phyloP scores from a whole-genome alignment of 2,797 vertebrate species.

The Austrolebias charrua region DNA sequence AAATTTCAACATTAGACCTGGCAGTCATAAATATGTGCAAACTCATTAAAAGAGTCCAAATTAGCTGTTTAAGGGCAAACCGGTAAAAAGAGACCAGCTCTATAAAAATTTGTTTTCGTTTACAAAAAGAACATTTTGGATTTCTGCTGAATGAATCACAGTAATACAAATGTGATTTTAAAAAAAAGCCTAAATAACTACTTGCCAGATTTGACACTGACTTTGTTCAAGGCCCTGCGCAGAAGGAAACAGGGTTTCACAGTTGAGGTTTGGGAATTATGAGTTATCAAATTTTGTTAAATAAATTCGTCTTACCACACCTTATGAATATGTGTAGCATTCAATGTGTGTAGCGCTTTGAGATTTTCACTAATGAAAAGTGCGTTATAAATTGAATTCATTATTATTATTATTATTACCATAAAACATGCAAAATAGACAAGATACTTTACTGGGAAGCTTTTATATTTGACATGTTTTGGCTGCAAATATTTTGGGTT shows the following conservation, averaged over 20 bases:
- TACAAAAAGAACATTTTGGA: conserved; percentile 14
- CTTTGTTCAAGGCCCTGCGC: conserved; percentile 46
- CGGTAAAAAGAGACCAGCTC: background rate
- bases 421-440: background rate
- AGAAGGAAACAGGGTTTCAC: conserved; percentile 54
- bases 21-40: background rate
- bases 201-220: conserved; percentile 33
- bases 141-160: conserved; percentile 16
- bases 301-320: conserved; percentile 10
- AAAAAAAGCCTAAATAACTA: conserved; percentile 37
- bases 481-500: conserved; percentile 18
- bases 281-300: conserved; percentile 26
- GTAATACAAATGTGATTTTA: conserved; percentile 36
- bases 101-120: conserved; percentile 1
- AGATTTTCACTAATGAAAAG: no score
- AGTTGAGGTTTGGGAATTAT: conserved; percentile 47
- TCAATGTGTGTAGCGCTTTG: background rate
- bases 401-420: no score
- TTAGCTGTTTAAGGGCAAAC: background rate
- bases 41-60: conserved; percentile 18
- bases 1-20: background rate
- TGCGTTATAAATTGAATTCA: no score
- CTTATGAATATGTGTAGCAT: no score
- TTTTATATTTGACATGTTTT: conserved; percentile 1
- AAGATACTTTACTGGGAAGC: conserved; percentile 21